Evolutionary conservation across 2,888 invertebrate genomes (phyloP).

Genomic region (Seira sanloemensis): DNA sequence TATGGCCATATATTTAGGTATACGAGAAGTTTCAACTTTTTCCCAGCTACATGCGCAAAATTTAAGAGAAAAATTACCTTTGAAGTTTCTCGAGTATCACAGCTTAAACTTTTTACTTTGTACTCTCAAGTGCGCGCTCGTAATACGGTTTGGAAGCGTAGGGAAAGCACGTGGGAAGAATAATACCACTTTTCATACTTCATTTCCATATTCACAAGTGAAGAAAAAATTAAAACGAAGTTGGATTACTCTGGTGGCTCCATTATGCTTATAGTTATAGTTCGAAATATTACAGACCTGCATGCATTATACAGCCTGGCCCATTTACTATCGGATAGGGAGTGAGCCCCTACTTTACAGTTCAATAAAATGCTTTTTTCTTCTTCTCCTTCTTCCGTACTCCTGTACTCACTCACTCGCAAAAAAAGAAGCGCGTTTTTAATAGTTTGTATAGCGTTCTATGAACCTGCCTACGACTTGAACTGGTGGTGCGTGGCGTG

Average conservation of each 20-base stretch:
- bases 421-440: neutral
- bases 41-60: neutral
- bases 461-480: neutral
- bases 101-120: conserved; percentile 14
- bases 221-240: neutral
- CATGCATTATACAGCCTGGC: neutral
- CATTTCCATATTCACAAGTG: conserved; percentile 28
- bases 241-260: conserved; percentile 14
- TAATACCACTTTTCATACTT: conserved; percentile 49
- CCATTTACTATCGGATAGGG: neutral
- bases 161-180: conserved; percentile 45
- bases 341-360: neutral
- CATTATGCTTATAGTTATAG: neutral
- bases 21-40: neutral
- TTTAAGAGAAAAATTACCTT: neutral
- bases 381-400: too few species aligned
- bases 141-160: neutral
- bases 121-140: conserved; percentile 1
- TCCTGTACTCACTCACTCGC: neutral
- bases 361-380: neutral
- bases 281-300: neutral
- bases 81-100: neutral
- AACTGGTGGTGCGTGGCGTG: too few species aligned
- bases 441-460: neutral
- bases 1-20: too few species aligned